phyloP scores from a whole-genome alignment of 2,797 vertebrate genomes.

The Poeciliopsis infans region DNA sequence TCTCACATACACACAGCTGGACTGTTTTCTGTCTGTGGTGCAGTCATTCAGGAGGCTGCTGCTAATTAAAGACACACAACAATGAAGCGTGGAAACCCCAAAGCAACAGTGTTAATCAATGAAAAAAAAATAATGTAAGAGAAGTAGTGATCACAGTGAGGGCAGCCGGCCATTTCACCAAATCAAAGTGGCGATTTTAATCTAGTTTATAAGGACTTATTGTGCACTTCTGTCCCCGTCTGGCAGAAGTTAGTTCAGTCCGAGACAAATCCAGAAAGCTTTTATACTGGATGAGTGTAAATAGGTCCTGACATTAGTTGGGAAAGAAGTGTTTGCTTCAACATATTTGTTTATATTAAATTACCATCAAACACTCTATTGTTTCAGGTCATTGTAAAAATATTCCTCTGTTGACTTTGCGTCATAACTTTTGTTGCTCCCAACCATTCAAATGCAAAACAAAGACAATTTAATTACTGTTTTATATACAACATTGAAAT shows the following conservation, averaged over 20 bases:
- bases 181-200: conserved; percentile 55
- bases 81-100: conserved; percentile 57
- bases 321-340: neutral
- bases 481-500: neutral
- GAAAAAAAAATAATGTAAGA: conserved; percentile 69
- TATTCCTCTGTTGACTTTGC: neutral
- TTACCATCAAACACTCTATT: neutral
- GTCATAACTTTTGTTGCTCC: neutral
- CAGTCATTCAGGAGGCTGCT: conserved; percentile 31
- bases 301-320: neutral
- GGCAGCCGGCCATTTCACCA: conserved; percentile 62
- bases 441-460: neutral
- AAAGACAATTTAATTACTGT: neutral
- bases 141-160: conserved; percentile 61
- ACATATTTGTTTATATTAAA: neutral
- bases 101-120: conserved; percentile 69
- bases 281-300: conserved; percentile 19
- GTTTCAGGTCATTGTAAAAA: neutral
- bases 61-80: conserved; percentile 68
- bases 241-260: conserved; percentile 25
- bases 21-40: neutral
- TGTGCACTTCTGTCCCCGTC: neutral
- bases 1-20: no score
- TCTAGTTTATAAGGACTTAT: conserved; percentile 24
- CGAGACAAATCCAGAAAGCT: conserved; percentile 12